These are phyloP conservation scores for Recurvirostra avosetta DNA, from an alignment of 2,113 vertebrate genomes.

Conservation along the genomic window DNA sequence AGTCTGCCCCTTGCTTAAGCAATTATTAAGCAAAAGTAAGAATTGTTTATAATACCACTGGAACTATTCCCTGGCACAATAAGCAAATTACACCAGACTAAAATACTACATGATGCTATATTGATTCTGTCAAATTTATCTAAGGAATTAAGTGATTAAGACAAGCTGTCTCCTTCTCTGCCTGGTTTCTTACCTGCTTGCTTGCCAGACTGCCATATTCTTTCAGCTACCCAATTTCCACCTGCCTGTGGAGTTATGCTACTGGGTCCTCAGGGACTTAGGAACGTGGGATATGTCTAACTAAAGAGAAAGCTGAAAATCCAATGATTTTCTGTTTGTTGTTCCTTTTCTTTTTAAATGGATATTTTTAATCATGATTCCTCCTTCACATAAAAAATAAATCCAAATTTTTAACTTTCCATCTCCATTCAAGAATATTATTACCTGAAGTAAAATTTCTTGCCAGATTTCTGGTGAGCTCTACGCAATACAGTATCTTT, in stretches of 20 bases:
- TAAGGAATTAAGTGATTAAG: background rate
- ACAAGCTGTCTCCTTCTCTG: background rate
- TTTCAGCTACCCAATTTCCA: background rate
- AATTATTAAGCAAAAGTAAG: background rate
- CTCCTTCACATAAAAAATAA: background rate
- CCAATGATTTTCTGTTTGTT: background rate
- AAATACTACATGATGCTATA: background rate
- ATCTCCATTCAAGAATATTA: background rate
- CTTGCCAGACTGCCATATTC: background rate
- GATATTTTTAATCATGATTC: rapidly evolving
- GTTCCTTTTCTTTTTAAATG: background rate
- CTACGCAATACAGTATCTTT: background rate
- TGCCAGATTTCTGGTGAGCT: background rate
- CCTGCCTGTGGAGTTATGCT: background rate
- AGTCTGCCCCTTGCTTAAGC: background rate
- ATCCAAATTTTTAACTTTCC: background rate
- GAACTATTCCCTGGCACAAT: background rate
- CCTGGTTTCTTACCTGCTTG: background rate
- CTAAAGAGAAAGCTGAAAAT: background rate
- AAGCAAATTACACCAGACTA: background rate
- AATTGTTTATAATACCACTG: background rate
- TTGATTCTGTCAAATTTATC: background rate
- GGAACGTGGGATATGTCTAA: background rate
- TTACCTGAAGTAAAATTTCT: background rate
- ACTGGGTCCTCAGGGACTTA: background rate